Evolutionary conservation across 2,888 invertebrate species (phyloP), one percentile per base, ranked within the genome.

Genomic region (Habrosyne pyritoides): DNA sequence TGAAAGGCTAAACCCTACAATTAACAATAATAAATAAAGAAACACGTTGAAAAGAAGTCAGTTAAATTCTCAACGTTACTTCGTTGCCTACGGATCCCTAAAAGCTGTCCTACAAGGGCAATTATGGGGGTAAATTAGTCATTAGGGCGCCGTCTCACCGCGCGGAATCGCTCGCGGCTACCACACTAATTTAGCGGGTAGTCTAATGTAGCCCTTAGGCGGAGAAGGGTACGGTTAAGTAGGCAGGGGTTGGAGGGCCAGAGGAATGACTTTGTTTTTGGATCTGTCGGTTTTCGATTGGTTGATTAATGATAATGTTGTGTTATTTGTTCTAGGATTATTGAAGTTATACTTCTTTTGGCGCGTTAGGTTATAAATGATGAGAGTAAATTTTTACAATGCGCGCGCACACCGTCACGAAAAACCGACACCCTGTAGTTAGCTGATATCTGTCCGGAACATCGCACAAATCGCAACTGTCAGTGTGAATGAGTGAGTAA

Each of bases 71-170:
- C n/a, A n/a, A 36, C 24, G 1, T 46, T 28, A 50, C 28, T 49
- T 47, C 14, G 12, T n/a, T 2, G 21, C 47, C 47, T 53, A 42
- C 14, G 6, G 14, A 18, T 8, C 42, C 42, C 42, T 42, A 18
- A 42, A 42, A 47, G 28, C 28, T 10, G 30, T 51, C 63, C 66
- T 67, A 78, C 82, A 79, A 77, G 77, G 79, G 79, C 76, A 82
- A 82, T 82, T 81, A 81, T 61, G 52, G 65, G 59, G 66, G 60
- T 55, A 71, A 76, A 77, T 76, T 77, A 76, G 75, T 69, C 74
- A 68, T 73, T 71, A 72, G 61, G 66, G 64, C 53, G 69, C 54
- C 64, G 63, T 28, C 57, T 50, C 55, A 53, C 42, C 21, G 54
- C 54, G 59, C 66, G 71, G 69, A 68, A 63, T 48, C 55, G 75